Conservation (phyloP, 2,113 vertebrate genomes). For the Promerops cafer region DNA sequence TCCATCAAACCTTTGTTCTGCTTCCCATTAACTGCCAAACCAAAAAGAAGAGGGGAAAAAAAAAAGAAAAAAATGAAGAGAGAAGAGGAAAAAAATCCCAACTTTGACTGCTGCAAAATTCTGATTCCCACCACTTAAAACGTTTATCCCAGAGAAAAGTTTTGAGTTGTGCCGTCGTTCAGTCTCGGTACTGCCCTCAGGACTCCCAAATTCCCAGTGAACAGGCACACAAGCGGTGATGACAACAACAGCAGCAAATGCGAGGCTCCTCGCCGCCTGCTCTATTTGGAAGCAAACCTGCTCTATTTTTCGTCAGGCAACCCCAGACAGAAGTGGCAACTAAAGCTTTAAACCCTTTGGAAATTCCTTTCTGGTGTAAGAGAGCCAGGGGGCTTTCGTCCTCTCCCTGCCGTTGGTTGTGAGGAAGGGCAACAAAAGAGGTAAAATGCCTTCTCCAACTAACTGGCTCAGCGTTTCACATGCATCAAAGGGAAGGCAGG, state of each 20-base stretch:
- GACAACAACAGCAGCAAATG: not conserved
- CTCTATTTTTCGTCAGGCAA: slow-evolving; percentile 59
- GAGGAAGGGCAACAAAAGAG: slow-evolving; percentile 63
- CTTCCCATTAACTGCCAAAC: not conserved
- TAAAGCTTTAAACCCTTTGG: slow-evolving; percentile 47
- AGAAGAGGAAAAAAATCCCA: rapidly evolving
- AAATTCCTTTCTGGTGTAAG: slow-evolving; percentile 57
- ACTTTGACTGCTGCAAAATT: not conserved
- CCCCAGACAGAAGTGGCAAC: slow-evolving; percentile 25
- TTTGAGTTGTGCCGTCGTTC: not conserved
- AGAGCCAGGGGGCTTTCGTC: slow-evolving; percentile 40
- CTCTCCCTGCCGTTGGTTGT: not conserved
- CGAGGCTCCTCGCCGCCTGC: not conserved
- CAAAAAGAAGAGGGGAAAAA: not conserved
- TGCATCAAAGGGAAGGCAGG: slow-evolving; percentile 64
- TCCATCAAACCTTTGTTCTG: not conserved
- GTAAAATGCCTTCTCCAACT: slow-evolving; percentile 64
- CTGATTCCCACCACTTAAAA: not conserved
- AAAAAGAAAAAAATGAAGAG: not conserved
- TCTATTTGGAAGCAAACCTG: slow-evolving; percentile 63
- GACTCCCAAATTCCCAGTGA: not conserved
- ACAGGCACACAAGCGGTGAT: not conserved
- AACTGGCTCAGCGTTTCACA: slow-evolving; percentile 47
- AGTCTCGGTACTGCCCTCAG: not conserved
- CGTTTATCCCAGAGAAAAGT: not conserved